These are phyloP conservation scores for Stegana nigrithorax DNA, from an alignment of 2,888 invertebrate genomes.

Conservation along the genomic window DNA sequence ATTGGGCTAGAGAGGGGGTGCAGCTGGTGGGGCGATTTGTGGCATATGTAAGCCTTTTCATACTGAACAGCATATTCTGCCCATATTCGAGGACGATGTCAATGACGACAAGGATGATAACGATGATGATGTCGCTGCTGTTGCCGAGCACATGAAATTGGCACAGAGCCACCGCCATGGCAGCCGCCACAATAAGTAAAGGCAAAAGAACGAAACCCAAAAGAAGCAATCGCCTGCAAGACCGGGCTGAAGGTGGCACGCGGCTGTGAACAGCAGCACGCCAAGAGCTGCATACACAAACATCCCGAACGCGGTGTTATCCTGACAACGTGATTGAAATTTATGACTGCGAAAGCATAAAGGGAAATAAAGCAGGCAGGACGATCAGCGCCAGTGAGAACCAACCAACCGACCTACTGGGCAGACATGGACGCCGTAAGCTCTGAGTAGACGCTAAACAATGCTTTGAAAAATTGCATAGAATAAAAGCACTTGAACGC, in stretches of 20 bases:
- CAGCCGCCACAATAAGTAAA: neutral
- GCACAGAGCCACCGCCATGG: conserved; percentile 12
- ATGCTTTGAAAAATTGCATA: conserved; percentile 55
- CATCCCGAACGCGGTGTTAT: conserved; percentile 49
- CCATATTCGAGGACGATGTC: neutral
- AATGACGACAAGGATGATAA: neutral
- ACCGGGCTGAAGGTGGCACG: conserved; percentile 26
- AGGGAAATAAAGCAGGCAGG: conserved; percentile 43
- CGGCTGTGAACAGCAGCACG: neutral
- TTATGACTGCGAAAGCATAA: conserved; percentile 49
- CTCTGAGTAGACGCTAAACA: neutral
- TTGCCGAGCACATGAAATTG: conserved; percentile 14
- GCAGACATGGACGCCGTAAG: conserved; percentile 4
- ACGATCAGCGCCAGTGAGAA: conserved; percentile 22
- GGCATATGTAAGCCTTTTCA: conserved; percentile 8
- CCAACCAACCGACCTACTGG: conserved; percentile 28
- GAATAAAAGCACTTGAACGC: conserved; percentile 62
- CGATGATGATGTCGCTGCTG: neutral
- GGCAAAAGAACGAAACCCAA: neutral
- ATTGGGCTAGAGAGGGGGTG: too few relatives aligned
- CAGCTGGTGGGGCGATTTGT: too few relatives aligned
- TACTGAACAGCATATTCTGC: neutral
- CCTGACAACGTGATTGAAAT: conserved; percentile 60
- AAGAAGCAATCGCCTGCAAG: conserved; percentile 9
- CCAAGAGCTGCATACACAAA: neutral